phyloP scores from a whole-genome alignment of 2,888 invertebrate species.

The Acanthosepion esculentum region DNA sequence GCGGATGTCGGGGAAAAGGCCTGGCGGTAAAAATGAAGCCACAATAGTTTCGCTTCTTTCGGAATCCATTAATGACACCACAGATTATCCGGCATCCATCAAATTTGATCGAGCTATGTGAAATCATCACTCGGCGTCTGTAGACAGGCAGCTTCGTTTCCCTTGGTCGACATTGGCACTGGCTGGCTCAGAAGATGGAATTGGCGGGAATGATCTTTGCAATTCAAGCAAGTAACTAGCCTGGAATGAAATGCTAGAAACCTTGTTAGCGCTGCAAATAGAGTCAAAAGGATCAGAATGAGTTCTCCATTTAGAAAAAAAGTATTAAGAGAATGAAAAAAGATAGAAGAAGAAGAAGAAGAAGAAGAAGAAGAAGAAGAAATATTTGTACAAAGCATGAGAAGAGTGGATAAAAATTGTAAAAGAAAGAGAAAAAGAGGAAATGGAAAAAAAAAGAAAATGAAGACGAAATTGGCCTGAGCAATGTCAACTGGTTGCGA shows the following conservation, averaged over 20 bases:
- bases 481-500: too few relatives aligned
- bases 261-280: background rate
- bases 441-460: background rate
- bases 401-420: background rate
- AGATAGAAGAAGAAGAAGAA: background rate
- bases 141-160: background rate
- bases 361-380: background rate
- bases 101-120: background rate
- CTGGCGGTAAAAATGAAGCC: background rate
- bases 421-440: background rate
- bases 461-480: too few relatives aligned
- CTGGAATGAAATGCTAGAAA: background rate
- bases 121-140: background rate
- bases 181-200: background rate
- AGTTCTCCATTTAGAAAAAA: background rate
- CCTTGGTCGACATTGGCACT: background rate
- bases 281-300: background rate
- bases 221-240: background rate
- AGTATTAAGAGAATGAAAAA: background rate
- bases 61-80: constrained; percentile 1
- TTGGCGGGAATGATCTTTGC: background rate
- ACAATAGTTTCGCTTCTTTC: background rate
- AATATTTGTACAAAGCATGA: background rate
- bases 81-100: constrained; percentile 22
- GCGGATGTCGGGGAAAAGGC: background rate